A percentile compares a stretch with the other conserved stretches of the same genome.
These are phyloP conservation scores for Tenualosa thibaudeaui DNA, from an alignment of 2,797 vertebrate genomes.

Conservation along the genomic window DNA sequence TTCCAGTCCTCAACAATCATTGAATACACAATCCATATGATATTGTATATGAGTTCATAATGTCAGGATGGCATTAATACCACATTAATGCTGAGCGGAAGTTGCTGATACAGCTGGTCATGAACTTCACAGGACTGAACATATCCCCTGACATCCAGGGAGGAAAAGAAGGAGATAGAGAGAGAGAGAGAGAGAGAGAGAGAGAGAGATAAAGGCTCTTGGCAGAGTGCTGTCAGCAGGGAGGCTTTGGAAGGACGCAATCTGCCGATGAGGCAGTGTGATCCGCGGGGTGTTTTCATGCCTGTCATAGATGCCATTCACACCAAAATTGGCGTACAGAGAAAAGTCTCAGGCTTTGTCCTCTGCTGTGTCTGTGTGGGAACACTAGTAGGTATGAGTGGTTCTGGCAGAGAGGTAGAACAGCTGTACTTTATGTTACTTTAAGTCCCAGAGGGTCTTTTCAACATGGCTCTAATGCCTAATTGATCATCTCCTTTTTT, in stretches of 20 bases:
- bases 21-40: not conserved
- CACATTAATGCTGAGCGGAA: not conserved
- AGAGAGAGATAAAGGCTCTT: conserved; percentile 53
- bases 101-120: conserved; percentile 8
- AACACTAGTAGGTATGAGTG: not conserved
- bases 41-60: not conserved
- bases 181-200: conserved; percentile 34
- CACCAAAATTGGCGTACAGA: conserved; percentile 45
- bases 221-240: conserved; percentile 63
- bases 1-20: not conserved
- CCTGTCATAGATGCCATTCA: conserved; percentile 59
- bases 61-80: conserved; percentile 16
- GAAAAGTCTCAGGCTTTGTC: conserved; percentile 28
- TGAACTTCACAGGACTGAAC: not conserved
- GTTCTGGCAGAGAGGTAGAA: not conserved
- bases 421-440: not conserved
- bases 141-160: conserved; percentile 6
- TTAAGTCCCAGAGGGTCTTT: not conserved
- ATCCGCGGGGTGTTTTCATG: conserved; percentile 61
- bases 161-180: conserved; percentile 30
- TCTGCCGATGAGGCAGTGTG: conserved; percentile 59
- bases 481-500: conserved; percentile 5
- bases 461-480: not conserved
- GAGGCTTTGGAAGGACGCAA: conserved; percentile 60
- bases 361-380: conserved; percentile 36